Conservation (phyloP, 2,797 vertebrate genomes). For the Malurus leucopterus region DNA sequence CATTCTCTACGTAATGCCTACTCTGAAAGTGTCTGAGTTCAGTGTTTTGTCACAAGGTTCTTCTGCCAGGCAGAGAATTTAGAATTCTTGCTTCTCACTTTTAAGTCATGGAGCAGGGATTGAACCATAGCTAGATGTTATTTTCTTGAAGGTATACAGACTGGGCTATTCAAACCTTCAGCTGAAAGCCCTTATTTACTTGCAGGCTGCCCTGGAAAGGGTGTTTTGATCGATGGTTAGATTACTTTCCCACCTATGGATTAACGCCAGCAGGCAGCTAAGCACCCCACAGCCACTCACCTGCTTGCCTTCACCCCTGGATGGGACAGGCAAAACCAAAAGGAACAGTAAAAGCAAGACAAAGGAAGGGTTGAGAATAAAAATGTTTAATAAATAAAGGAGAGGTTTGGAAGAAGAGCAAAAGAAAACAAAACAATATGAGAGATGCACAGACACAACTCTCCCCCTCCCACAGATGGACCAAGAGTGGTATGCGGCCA, state of each 20-base stretch:
- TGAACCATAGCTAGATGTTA: background rate
- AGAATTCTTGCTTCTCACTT: fast-evolving
- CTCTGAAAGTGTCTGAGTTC: background rate
- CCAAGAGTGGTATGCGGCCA: fast-evolving
- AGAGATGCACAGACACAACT: background rate
- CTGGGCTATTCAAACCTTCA: background rate
- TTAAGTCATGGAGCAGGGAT: background rate
- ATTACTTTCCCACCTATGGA: background rate
- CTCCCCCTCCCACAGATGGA: background rate
- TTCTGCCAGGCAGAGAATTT: background rate
- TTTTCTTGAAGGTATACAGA: background rate
- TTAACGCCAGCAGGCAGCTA: background rate
- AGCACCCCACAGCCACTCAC: background rate
- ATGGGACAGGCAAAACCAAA: background rate
- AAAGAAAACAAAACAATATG: background rate
- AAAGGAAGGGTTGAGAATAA: fast-evolving
- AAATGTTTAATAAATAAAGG: background rate
- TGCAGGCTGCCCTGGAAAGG: background rate
- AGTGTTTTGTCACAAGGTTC: background rate
- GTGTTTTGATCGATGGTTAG: background rate
- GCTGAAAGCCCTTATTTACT: background rate
- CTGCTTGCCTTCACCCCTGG: background rate
- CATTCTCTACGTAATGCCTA: background rate
- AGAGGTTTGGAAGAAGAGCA: background rate
- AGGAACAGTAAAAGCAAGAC: background rate